These are phyloP conservation scores for Cranoglanis bouderius DNA, from an alignment of 2,113 vertebrate genomes.

Conservation along the genomic window DNA sequence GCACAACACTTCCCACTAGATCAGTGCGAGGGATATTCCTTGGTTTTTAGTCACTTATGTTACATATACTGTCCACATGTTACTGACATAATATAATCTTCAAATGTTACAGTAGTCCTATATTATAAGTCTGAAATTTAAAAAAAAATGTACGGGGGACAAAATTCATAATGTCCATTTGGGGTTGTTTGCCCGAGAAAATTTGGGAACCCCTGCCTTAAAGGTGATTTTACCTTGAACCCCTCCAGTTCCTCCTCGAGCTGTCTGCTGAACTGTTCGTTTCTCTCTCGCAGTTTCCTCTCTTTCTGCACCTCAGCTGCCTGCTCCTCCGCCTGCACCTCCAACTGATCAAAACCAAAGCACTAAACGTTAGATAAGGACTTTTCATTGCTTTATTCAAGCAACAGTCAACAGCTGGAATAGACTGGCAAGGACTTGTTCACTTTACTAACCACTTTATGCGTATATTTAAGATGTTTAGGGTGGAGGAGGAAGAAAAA, in stretches of 20 bases:
- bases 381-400: background rate
- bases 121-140: background rate
- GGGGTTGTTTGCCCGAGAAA: background rate
- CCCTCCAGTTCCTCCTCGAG: slow-evolving; percentile 93
- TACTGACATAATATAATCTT: background rate
- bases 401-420: background rate
- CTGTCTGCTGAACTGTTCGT: slow-evolving; percentile 91
- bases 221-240: slow-evolving; percentile 79
- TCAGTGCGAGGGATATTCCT: background rate
- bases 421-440: background rate
- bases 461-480: too few species aligned
- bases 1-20: background rate
- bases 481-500: background rate
- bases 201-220: background rate
- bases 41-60: background rate
- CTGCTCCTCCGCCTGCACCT: slow-evolving; percentile 86
- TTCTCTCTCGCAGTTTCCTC: slow-evolving; percentile 90
- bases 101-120: background rate
- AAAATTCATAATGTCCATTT: background rate
- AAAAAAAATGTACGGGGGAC: background rate
- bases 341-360: slow-evolving; percentile 76
- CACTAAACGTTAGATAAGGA: background rate
- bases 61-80: background rate
- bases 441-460: background rate
- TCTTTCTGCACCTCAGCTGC: slow-evolving; percentile 89